Evolutionary conservation across 2,888 invertebrate species (phyloP), one percentile per base, ranked within the genome.

Genomic region (Drosophila neoperkinsi): DNA sequence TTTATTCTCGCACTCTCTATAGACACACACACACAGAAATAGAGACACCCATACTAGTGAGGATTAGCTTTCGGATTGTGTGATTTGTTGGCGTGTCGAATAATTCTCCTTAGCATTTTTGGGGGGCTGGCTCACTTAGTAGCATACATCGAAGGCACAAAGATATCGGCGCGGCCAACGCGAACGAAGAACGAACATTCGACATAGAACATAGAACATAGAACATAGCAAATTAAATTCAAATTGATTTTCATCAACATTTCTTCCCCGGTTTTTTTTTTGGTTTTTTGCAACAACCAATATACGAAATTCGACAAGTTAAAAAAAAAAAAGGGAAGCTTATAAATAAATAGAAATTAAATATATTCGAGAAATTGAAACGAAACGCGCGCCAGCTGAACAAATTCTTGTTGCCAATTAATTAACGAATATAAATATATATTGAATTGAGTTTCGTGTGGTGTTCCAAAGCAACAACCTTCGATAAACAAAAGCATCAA

Each of bases 91-190:
- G 55, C 36, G 38, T 38, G 38, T 71, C 57, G 61, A 82, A 71
- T 65, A 70, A 71, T 82, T 84, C 46, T 82, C 71, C 73, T 81
- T 34, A 70, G 82, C 76, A 74, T 76, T 55, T 56, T 38, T 38
- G 56, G 38, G 53, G 28, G 36, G 28, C 55, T 28, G 38, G 59
- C 69, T 84, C 86, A 87, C 90, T 90, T 88, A 87, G 90, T 86
- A 90, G 88, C 81, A 86, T 86, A 86, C 85, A 87, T 90, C 85
- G 85, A 86, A 86, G 88, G 85, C 84, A 84, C 82, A 73, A 77
- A 84, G 81, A 86, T 88, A 89, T 84, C 85, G 85, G 90, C 90
- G 83, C 83, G 86, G 83, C 85, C 79, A 90, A 82, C 90, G 85
- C 85, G 82, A 82, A 86, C 85, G 84, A 84, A 81, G 71, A 79